These are phyloP conservation scores for Eumacrocentrus americanus DNA, from an alignment of 2,888 invertebrate species.

Conservation along the genomic window DNA sequence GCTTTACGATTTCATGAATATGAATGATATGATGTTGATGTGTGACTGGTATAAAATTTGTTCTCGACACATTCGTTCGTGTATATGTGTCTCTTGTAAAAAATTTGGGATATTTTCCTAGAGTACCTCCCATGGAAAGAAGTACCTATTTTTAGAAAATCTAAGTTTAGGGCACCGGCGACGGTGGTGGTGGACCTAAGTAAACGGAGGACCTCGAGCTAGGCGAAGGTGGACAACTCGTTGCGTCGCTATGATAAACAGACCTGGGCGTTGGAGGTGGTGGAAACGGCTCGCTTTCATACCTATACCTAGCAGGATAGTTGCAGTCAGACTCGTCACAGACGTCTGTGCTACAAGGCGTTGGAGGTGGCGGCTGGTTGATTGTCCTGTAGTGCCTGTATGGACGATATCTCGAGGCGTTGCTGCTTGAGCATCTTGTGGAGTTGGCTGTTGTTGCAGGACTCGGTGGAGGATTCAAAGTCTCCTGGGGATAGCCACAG, in stretches of 20 bases:
- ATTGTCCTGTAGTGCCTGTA: constrained; percentile 78
- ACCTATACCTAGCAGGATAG: constrained; percentile 68
- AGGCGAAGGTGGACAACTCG: constrained; percentile 69
- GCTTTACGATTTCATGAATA: neutral
- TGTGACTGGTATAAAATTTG: neutral
- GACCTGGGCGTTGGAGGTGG: constrained; percentile 79
- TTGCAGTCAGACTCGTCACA: constrained; percentile 88
- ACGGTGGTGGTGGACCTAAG: constrained; percentile 86
- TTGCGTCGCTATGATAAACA: constrained; percentile 74
- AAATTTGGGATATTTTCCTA: neutral
- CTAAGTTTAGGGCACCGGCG: constrained; percentile 70
- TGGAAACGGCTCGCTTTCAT: constrained; percentile 74
- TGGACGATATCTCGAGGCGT: constrained; percentile 70
- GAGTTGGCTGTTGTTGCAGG: constrained; percentile 79
- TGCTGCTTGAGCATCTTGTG: constrained; percentile 64
- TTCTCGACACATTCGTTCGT: neutral
- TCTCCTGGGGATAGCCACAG: constrained; percentile 79
- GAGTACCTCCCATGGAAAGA: neutral
- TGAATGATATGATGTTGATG: constrained; percentile 1
- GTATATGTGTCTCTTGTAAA: neutral
- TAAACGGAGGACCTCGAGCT: constrained; percentile 80
- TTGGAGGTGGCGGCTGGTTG: constrained; percentile 89
- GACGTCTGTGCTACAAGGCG: constrained; percentile 93
- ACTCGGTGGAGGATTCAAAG: constrained; percentile 89
- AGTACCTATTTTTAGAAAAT: neutral